A percentile compares a stretch with the other conserved stretches of the same genome.
These are phyloP conservation scores for Burhinus bistriatus DNA, from an alignment of 2,113 vertebrate species.

Conservation along the genomic window DNA sequence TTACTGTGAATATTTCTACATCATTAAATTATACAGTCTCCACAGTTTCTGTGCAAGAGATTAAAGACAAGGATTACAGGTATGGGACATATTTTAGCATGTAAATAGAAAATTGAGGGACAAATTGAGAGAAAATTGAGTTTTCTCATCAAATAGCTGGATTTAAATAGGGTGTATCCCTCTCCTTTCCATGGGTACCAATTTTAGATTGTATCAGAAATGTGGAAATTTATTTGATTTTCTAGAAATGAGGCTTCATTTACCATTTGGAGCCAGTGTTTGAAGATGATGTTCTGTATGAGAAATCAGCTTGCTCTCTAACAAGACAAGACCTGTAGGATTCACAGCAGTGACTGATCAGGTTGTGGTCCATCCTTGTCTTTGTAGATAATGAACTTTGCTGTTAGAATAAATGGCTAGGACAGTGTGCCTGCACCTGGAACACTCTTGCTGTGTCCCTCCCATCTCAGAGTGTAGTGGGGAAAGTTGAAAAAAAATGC, in stretches of 20 bases:
- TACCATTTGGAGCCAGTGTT: not conserved
- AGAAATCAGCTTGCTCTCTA: not conserved
- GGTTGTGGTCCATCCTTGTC: not conserved
- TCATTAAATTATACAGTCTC: not conserved
- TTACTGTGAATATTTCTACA: not conserved
- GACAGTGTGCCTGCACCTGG: not conserved
- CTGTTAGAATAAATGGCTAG: not conserved
- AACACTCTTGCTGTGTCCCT: not conserved
- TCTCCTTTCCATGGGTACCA: not conserved
- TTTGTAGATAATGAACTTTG: not conserved
- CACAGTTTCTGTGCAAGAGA: not conserved
- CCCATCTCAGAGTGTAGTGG: not conserved
- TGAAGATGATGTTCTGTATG: not conserved
- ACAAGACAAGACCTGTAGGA: not conserved
- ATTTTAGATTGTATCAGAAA: not conserved
- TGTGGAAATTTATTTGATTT: not conserved
- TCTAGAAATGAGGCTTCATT: not conserved
- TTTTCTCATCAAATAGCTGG: not conserved
- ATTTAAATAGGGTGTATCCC: not conserved
- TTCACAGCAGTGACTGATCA: not conserved
- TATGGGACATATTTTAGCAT: not conserved
- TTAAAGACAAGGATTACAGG: not conserved
- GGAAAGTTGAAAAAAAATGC: not conserved
- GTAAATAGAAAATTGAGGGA: not conserved
- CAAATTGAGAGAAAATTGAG: not conserved